Evolutionary conservation across 2,797 vertebrate genomes (phyloP).

Genomic region (Hephaestus fuliginosus): DNA sequence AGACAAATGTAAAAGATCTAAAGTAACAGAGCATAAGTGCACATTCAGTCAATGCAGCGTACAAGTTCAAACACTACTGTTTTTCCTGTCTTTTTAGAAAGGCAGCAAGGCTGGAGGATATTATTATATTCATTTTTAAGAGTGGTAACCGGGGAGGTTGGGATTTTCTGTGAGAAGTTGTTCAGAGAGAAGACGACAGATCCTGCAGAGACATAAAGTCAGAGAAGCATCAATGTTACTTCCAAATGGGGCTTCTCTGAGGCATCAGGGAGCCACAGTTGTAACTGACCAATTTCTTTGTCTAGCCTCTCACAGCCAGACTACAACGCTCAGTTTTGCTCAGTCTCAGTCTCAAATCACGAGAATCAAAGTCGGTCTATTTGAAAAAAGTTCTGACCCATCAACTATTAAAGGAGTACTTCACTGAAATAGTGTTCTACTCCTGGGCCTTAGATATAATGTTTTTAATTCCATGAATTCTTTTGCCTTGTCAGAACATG

Average conservation of each 20-base stretch:
- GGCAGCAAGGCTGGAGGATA: slow-evolving; percentile 20
- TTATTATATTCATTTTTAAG: slow-evolving; percentile 10
- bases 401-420: background rate
- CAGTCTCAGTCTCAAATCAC: no score
- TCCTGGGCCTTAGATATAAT: background rate
- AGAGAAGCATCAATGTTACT: background rate
- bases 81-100: background rate
- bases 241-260: background rate
- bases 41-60: background rate
- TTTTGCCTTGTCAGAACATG: background rate
- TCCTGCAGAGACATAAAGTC: background rate
- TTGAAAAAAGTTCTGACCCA: no score
- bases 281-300: background rate
- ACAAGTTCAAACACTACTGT: background rate
- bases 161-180: slow-evolving; percentile 5
- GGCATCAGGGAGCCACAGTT: background rate
- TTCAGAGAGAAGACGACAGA: slow-evolving; percentile 6
- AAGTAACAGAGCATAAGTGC: background rate
- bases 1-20: background rate
- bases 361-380: no score
- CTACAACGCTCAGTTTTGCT: background rate
- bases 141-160: background rate
- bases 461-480: background rate
- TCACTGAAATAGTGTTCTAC: background rate
- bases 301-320: background rate